phyloP scores from a whole-genome alignment of 2,113 vertebrate species.

The Leptocoma aspasia region DNA sequence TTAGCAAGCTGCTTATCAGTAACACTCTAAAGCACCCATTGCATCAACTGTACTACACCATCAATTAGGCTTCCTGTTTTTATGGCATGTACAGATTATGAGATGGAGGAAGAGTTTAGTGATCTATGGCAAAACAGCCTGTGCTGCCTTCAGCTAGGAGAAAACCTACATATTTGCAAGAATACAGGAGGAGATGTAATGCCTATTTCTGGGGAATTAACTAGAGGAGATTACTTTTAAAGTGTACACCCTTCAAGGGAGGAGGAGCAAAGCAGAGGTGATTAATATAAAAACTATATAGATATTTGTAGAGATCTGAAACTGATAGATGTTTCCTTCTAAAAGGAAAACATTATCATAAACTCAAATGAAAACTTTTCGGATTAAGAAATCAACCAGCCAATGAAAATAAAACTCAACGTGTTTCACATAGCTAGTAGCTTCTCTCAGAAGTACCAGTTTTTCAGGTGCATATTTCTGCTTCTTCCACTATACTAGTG shows the following conservation, averaged over 20 bases:
- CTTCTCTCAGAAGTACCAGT: not conserved
- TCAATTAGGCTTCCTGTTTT: conserved; percentile 31
- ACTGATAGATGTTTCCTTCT: not conserved
- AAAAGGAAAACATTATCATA: not conserved
- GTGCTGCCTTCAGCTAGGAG: not conserved
- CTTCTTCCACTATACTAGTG: not conserved
- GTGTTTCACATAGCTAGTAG: not conserved
- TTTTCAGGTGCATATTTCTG: not conserved
- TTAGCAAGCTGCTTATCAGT: conserved; percentile 19
- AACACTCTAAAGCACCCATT: not conserved
- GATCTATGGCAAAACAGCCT: not conserved
- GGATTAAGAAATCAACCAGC: not conserved
- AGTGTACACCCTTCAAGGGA: accelerated
- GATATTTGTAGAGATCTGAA: not conserved
- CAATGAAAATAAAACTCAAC: not conserved
- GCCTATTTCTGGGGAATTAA: not conserved
- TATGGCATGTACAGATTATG: not conserved
- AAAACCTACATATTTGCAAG: not conserved
- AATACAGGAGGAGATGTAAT: not conserved
- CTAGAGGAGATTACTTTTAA: not conserved
- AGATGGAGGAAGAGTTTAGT: not conserved
- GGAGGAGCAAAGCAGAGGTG: not conserved
- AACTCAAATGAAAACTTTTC: not conserved
- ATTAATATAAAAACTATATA: not conserved
- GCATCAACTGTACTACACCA: not conserved